Conservation (phyloP, 2,113 vertebrate species). For the Lichenostomus cassidix region DNA sequence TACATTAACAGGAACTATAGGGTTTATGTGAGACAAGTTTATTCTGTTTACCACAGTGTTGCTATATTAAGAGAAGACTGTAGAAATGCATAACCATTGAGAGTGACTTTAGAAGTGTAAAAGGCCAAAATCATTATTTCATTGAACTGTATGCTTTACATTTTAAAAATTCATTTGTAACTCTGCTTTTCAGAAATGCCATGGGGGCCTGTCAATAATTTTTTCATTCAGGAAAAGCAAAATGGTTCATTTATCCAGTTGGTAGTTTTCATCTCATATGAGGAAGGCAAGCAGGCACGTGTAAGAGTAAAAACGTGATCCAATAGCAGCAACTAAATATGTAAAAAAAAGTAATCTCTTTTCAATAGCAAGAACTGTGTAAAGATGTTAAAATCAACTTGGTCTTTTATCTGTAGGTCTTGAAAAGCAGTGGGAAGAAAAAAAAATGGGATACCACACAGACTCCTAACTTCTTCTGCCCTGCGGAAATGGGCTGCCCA, state of each 20-base stretch:
- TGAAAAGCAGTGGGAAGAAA: neutral
- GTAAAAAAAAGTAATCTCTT: fast-evolving
- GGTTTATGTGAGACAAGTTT: neutral
- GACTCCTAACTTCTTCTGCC: neutral
- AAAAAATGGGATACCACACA: neutral
- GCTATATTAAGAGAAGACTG: neutral
- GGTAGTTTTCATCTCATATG: neutral
- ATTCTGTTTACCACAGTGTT: neutral
- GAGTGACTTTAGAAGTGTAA: neutral
- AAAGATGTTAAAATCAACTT: neutral
- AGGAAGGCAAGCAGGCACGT: neutral
- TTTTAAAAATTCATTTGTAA: neutral
- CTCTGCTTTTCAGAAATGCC: neutral
- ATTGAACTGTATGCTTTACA: neutral
- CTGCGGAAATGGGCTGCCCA: neutral
- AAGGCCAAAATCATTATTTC: neutral
- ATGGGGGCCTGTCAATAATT: neutral
- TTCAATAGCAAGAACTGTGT: neutral
- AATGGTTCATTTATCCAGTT: neutral
- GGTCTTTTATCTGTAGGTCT: neutral
- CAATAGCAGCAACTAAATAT: neutral
- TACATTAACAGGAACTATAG: neutral
- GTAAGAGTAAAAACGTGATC: neutral
- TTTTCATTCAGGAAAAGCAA: neutral
- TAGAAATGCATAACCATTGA: neutral